phyloP scores from a whole-genome alignment of 2,113 vertebrate species.

The Nothocercus nigrocapillus region DNA sequence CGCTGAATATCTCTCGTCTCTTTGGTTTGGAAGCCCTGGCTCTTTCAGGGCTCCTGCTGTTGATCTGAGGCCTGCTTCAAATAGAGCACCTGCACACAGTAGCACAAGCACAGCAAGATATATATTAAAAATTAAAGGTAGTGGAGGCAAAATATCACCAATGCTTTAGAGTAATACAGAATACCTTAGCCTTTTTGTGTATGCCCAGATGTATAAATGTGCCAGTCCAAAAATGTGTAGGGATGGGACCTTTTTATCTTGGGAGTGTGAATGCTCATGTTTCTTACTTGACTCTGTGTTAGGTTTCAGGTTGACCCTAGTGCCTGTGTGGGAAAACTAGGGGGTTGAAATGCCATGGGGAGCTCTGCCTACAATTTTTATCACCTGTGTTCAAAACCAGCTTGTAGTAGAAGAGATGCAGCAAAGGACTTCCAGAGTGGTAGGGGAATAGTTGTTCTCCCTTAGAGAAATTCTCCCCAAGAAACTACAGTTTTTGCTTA shows the following conservation, averaged over 20 bases:
- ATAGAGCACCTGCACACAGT: neutral
- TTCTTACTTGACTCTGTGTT: neutral
- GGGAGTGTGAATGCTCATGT: rapidly evolving
- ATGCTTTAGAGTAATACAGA: neutral
- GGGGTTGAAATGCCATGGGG: neutral
- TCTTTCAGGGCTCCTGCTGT: neutral
- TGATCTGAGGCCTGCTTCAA: neutral
- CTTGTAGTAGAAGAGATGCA: neutral
- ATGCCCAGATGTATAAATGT: rapidly evolving
- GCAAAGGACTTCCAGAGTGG: neutral
- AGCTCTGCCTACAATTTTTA: neutral
- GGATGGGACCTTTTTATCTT: neutral
- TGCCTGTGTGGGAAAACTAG: neutral
- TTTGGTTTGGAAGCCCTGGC: neutral
- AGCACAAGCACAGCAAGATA: neutral
- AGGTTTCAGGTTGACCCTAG: neutral
- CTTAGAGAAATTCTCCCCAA: neutral
- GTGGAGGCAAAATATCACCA: neutral
- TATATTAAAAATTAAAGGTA: neutral
- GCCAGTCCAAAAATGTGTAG: neutral
- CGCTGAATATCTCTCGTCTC: neutral
- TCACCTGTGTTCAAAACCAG: neutral
- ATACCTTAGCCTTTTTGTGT: neutral
- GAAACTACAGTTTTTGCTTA: neutral
- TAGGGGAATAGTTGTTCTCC: neutral